Conservation (phyloP, 2,797 vertebrate genomes). For the Poeciliopsis turneri region DNA sequence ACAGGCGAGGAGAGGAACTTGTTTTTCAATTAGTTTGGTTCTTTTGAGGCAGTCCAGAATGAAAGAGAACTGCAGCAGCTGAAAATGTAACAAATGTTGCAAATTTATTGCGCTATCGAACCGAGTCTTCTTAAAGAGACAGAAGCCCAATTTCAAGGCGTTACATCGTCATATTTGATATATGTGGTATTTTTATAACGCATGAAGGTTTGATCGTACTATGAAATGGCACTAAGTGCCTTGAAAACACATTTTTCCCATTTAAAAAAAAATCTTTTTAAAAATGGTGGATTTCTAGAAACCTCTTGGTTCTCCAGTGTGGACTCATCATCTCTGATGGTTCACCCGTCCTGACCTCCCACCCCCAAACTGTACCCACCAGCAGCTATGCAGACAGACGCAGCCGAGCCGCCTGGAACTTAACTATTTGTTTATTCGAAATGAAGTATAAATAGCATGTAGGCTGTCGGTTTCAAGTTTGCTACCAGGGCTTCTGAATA, state of each 20-base stretch:
- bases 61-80: background rate
- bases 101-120: background rate
- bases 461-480: conserved; percentile 81
- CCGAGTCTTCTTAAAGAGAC: too few relatives aligned
- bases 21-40: background rate
- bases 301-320: background rate
- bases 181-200: too few relatives aligned
- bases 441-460: conserved; percentile 82
- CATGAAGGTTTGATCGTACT: too few relatives aligned
- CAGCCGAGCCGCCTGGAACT: conserved; percentile 58
- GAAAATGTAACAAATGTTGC: background rate
- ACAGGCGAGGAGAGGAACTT: background rate
- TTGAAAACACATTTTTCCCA: too few relatives aligned
- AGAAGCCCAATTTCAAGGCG: too few relatives aligned
- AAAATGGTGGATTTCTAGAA: background rate
- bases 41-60: background rate
- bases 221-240: too few relatives aligned
- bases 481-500: conserved; percentile 76
- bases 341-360: background rate
- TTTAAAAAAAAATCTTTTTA: too few relatives aligned
- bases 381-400: conserved; percentile 54
- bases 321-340: too few relatives aligned
- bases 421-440: conserved; percentile 78
- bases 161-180: too few relatives aligned
- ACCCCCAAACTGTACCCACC: conserved; percentile 21